phyloP scores from a whole-genome alignment of 2,797 vertebrate species.

The Liparis tanakae region DNA sequence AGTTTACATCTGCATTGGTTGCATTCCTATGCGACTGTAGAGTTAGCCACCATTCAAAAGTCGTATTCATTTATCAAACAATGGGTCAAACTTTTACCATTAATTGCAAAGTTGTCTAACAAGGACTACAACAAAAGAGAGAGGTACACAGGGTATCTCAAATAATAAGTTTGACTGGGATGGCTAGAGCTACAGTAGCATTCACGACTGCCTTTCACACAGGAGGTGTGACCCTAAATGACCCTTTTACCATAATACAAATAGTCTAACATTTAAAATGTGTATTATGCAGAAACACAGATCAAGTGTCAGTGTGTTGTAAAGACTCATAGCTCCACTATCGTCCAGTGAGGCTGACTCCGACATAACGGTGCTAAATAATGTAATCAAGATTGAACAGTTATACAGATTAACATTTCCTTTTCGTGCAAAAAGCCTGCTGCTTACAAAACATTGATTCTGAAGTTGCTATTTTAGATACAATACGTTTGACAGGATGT shows the following conservation, averaged over 20 bases:
- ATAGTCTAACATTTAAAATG: neutral
- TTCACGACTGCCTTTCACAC: constrained; percentile 1
- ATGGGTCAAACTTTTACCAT: no score
- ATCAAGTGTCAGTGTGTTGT: neutral
- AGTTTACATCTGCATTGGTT: no score
- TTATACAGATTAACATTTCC: neutral
- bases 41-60: no score
- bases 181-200: neutral
- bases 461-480: constrained; percentile 16
- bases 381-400: neutral
- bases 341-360: neutral
- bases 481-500: neutral
- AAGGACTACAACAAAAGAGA: neutral
- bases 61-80: no score
- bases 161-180: neutral
- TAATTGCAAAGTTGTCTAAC: no score
- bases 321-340: neutral
- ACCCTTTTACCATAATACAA: neutral
- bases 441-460: neutral
- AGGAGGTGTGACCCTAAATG: neutral
- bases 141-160: neutral
- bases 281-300: neutral
- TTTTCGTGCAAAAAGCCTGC: neutral
- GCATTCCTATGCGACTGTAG: no score
- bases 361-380: neutral